Percentiles rank a stretch among this genome's conserved stretches.
Conservation (phyloP, 2,113 vertebrate genomes). For the Hyperopisus bebe region DNA sequence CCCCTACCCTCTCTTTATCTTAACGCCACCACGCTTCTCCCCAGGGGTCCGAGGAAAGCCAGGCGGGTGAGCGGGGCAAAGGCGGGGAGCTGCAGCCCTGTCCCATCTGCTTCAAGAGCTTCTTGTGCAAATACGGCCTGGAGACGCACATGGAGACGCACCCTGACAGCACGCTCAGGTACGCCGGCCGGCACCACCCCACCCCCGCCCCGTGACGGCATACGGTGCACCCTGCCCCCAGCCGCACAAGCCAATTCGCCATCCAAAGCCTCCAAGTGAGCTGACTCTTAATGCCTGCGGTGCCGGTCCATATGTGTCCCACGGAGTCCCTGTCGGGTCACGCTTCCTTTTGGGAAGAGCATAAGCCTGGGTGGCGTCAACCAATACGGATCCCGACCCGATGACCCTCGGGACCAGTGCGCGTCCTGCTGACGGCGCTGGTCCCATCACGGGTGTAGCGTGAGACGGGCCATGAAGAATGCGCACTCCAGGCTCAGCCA, state of each 20-base stretch:
- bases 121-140: slow-evolving; percentile 79
- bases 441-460: background rate
- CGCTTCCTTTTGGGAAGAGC: background rate
- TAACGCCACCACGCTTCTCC: slow-evolving; percentile 24
- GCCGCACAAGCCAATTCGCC: background rate
- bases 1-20: background rate
- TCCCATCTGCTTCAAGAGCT: slow-evolving; percentile 86
- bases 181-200: background rate
- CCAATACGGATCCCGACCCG: background rate
- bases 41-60: slow-evolving; percentile 70
- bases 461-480: background rate
- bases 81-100: slow-evolving; percentile 74
- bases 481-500: slow-evolving; percentile 1
- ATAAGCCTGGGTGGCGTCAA: background rate
- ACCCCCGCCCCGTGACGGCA: background rate
- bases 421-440: background rate
- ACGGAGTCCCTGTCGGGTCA: background rate
- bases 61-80: slow-evolving; percentile 51
- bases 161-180: slow-evolving; percentile 83
- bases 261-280: background rate
- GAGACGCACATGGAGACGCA: slow-evolving; percentile 91
- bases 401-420: background rate
- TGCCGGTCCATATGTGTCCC: background rate
- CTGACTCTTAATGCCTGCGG: background rate
- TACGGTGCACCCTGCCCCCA: background rate